Evolutionary conservation across 2,113 vertebrate genomes (phyloP), one percentile per base, ranked within the genome.

Genomic region (Grammomys dolichurus): DNA sequence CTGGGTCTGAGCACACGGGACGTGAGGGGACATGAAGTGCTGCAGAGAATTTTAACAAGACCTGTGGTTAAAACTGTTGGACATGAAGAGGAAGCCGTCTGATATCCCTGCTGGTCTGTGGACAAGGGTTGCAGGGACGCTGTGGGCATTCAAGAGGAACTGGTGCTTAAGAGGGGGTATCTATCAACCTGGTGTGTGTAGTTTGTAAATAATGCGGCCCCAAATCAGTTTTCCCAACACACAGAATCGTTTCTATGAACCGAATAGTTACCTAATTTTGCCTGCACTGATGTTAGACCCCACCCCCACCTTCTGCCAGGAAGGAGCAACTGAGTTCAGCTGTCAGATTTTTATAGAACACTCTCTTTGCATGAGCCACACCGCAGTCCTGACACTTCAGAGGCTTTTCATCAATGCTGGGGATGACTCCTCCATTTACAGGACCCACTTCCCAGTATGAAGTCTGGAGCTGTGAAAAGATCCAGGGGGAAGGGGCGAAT

Each of bases 361-460:
- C n/a, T 88, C 63, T 69, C 72, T 43, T 85, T 54, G n/a, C 94
- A 69, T 24, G 89, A 86, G 65, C 17, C 1, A 92, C 95, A 98
- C 97, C 97, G 96, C 95, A 85, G 97, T 97, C 97, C 96, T 94
- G 93, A 96, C 97, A 97, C 96, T 97, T 98, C 95, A 95, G 98
- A 97, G 98, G 70, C 95, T 97, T 97, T 76, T 90, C 97, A 96
- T 93, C 88, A 36, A 81, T 6, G 2, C 63, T 78, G 72, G 96
- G 78, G 96, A 96, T 91, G 97, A 94, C 87, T 96, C 93, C 94
- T 97, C 93, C 97, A 95, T 94, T 97, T 89, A 63, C 87, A 48
- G 81, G 63, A 4, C 84, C 87, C n/a, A 8, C 76, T 87, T 89
- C 63, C 11, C 58, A 96, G 67, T 48, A 69, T 54, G 43, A 87